Base-by-base conservation (phyloP, 2,797 vertebrate genomes). In the Epinephelus malabaricus region DNA sequence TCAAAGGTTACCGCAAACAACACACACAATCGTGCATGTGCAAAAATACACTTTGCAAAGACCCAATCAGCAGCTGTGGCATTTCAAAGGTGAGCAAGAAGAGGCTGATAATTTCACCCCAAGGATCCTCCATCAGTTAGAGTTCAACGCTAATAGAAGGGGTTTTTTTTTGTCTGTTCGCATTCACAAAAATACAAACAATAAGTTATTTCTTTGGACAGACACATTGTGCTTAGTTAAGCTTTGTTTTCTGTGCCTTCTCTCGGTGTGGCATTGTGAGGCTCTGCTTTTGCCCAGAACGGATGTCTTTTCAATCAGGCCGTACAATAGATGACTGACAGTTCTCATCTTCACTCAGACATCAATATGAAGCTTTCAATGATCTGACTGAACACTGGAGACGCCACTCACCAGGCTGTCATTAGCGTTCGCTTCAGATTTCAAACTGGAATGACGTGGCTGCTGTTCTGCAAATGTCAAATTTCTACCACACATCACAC, bases 1-100 rank as follows among this genome's bases (percentile, higher is more conserved):
- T 76, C 84, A 76, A 73, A 83, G 69, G 55, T 61, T 61, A 38
- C 64, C 46, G n/a, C 53, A 74, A 74, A 83, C 68, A 83, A 60
- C 74, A 56, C 38, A 30, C 27, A 47, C 59, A 18, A 18, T 11
- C 43, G 34, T 25, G 12, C 55, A 73, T 19, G 13, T 4, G 18
- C 40, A 55, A 27, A 76, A 51, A 25, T 23, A 55, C 27, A 50
- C 9, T 68, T 38, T 27, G 50, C 67, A 61, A 45, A 34, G 15
- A 61, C 62, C 51, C 65, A 78, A 61, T 62, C 59, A 47, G 64
- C 56, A 56, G 30, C 34, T 43, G 13, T 18, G 6, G 30, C 23
- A 21, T 63, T 56, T 50, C 11, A 45, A 51, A 51, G 27, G 7
- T 5, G 17, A 55, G 25, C 47, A 25, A 12, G 2, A 56, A 13